These are phyloP conservation scores for Baccha elongata DNA, from an alignment of 2,888 invertebrate genomes.

Conservation along the genomic window DNA sequence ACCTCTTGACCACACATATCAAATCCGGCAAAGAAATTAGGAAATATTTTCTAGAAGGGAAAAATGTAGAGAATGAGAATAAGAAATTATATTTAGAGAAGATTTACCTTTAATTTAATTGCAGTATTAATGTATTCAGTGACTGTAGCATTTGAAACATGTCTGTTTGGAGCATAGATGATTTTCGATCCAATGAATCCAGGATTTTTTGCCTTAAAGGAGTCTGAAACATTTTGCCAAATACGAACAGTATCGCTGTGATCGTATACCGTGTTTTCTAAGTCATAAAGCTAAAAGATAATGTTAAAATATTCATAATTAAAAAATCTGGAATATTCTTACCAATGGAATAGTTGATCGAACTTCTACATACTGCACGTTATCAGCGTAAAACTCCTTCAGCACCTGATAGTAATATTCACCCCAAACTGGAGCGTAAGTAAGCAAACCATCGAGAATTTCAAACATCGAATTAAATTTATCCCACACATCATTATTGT, in stretches of 20 bases:
- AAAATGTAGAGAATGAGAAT: neutral
- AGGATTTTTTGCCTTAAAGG: conserved; percentile 85
- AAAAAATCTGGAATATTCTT: conserved; percentile 34
- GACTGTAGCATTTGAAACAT: conserved; percentile 81
- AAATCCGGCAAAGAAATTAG: conserved; percentile 89
- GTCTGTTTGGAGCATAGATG: conserved; percentile 87
- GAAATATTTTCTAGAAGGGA: conserved; percentile 84
- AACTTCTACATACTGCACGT: conserved; percentile 88
- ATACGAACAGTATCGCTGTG: conserved; percentile 84
- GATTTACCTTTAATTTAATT: neutral
- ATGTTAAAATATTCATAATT: neutral
- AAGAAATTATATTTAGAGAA: too few species aligned
- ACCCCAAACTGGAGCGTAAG: conserved; percentile 86
- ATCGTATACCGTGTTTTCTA: conserved; percentile 85
- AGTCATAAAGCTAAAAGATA: conserved; percentile 84
- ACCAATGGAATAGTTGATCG: conserved; percentile 85
- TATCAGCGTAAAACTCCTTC: conserved; percentile 86
- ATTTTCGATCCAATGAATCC: conserved; percentile 87
- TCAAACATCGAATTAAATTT: conserved; percentile 84
- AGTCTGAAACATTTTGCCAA: conserved; percentile 84
- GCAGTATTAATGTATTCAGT: conserved; percentile 79
- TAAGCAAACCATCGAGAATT: conserved; percentile 83
- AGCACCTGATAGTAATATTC: conserved; percentile 87
- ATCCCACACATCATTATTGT: conserved; percentile 85
- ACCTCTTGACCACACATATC: conserved; percentile 93